A percentile compares a stretch with the other conserved stretches of the same genome.
Conservation (phyloP, 30 jellyfish, hydroid and myxozoan genomes). For the Mastigias papua region DNA sequence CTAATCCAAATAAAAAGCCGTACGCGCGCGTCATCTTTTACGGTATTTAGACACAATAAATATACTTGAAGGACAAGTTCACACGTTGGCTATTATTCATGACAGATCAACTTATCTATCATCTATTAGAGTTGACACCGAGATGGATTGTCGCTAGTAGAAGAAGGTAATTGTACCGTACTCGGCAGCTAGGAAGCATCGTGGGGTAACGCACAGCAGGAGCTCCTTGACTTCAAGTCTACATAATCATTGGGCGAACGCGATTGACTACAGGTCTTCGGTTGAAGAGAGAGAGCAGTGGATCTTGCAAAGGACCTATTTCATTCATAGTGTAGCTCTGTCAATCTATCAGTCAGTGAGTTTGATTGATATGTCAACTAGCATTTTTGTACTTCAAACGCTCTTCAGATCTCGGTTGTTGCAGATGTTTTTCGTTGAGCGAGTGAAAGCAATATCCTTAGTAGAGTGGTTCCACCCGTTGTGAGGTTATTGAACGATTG, state of each 20-base stretch:
- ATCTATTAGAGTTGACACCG: not conserved
- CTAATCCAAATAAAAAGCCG: slow-evolving; percentile 19
- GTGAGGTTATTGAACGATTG: slow-evolving; percentile 70
- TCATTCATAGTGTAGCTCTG: slow-evolving; percentile 31
- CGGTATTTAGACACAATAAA: not conserved
- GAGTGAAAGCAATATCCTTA: slow-evolving; percentile 61
- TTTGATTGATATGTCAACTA: slow-evolving; percentile 48
- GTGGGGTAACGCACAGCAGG: slow-evolving; percentile 80
- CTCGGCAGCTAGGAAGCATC: slow-evolving; percentile 45
- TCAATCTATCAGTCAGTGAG: slow-evolving; percentile 31
- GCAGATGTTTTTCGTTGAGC: slow-evolving; percentile 74
- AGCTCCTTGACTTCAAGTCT: slow-evolving; percentile 59
- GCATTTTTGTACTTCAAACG: slow-evolving; percentile 51
- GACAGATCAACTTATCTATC: slow-evolving; percentile 26
- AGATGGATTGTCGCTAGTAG: slow-evolving; percentile 47
- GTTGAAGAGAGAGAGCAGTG: slow-evolving; percentile 1
- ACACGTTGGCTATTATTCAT: slow-evolving; percentile 3
- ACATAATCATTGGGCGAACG: slow-evolving; percentile 44
- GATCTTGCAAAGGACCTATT: not conserved
- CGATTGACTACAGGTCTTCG: slow-evolving; percentile 7
- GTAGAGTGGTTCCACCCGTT: slow-evolving; percentile 68
- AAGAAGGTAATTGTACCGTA: slow-evolving; percentile 34
- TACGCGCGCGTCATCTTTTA: slow-evolving; percentile 26
- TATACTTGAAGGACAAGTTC: not conserved
- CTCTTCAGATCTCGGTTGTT: slow-evolving; percentile 29